Percentiles rank a stretch among this genome's conserved stretches.
phyloP scores from a whole-genome alignment of 2,888 invertebrate species.

The Sinhomidia bicolor region DNA sequence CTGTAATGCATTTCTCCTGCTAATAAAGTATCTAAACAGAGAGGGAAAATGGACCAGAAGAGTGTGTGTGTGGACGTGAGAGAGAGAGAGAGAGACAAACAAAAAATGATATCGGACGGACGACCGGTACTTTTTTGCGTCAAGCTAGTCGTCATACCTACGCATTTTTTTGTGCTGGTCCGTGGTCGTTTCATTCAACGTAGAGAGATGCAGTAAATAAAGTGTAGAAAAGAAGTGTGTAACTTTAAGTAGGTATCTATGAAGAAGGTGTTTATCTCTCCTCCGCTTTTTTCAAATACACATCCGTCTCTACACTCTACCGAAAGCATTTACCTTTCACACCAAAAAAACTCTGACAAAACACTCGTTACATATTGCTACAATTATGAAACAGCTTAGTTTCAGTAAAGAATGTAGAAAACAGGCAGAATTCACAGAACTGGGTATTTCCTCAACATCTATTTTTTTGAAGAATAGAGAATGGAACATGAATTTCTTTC shows the following conservation, averaged over 20 bases:
- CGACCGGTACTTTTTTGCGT: not conserved
- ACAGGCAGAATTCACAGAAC: conserved; percentile 26
- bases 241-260: too few relatives aligned
- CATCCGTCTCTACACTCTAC: not conserved
- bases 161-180: too few relatives aligned
- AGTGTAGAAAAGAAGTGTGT: too few relatives aligned
- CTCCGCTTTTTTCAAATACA: not conserved
- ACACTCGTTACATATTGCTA: not conserved
- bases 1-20: not conserved
- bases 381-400: not conserved
- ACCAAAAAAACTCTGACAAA: not conserved
- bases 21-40: not conserved
- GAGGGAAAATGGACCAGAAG: too few relatives aligned
- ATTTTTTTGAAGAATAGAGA: conserved; percentile 6
- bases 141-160: not conserved
- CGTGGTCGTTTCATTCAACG: too few relatives aligned
- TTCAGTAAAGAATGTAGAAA: not conserved
- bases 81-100: not conserved
- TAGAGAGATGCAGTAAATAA: too few relatives aligned
- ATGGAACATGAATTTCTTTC: conserved; percentile 10
- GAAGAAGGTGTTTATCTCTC: not conserved
- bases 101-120: not conserved
- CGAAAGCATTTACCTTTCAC: not conserved
- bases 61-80: not conserved
- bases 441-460: conserved; percentile 4